These are phyloP conservation scores for Ctenomys sociabilis DNA, from an alignment of 2,113 vertebrate species.

Conservation along the genomic window DNA sequence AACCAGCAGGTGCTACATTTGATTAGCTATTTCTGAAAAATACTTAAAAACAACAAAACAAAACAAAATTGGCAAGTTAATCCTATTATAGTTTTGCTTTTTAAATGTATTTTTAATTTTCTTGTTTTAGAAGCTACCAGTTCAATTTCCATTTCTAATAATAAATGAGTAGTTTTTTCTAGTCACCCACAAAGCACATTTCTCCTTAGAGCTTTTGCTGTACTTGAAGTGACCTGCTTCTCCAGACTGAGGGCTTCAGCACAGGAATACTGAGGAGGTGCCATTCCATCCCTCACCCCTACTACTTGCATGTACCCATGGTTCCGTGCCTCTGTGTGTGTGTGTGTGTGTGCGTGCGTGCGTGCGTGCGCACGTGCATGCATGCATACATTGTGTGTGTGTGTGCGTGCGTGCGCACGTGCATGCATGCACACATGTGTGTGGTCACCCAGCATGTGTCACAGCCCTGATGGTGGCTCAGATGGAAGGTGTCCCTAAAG, in stretches of 20 bases:
- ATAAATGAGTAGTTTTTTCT: background rate
- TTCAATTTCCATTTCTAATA: slow-evolving; percentile 25
- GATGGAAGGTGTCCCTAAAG: background rate
- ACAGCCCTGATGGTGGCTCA: background rate
- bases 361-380: no score
- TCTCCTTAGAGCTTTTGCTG: background rate
- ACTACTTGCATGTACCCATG: background rate
- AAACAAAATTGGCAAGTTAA: background rate
- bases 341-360: background rate
- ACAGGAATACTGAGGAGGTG: background rate
- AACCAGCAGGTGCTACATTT: background rate
- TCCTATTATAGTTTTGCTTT: background rate
- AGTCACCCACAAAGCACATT: background rate
- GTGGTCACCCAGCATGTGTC: background rate
- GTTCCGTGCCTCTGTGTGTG: background rate
- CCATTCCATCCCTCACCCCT: background rate
- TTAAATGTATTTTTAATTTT: background rate
- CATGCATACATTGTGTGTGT: no score
- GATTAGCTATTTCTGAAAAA: background rate
- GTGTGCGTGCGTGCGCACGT: background rate
- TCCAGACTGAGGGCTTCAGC: background rate
- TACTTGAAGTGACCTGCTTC: background rate
- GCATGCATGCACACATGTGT: no score
- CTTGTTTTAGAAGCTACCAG: slow-evolving; percentile 32
- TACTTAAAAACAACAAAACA: background rate